These are phyloP conservation scores for Cantharis nigra DNA, from an alignment of 2,888 invertebrate species.

Conservation along the genomic window DNA sequence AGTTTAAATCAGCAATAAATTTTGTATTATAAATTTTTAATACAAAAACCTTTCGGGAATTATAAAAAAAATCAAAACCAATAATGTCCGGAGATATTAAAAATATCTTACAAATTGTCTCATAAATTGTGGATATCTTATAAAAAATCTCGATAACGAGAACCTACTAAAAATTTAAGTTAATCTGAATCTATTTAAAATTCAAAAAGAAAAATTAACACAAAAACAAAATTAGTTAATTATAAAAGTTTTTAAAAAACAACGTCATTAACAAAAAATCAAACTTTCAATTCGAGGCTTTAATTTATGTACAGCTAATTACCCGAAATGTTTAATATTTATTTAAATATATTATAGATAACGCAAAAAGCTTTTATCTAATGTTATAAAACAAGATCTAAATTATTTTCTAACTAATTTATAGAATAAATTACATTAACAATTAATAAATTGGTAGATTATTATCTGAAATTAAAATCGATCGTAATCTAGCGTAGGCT, in stretches of 20 bases:
- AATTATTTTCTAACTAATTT: conserved; percentile 8
- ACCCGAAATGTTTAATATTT: not conserved
- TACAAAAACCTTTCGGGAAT: not conserved
- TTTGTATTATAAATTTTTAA: not conserved
- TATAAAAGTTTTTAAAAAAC: not conserved
- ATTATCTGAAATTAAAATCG: conserved; percentile 22
- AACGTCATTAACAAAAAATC: not conserved
- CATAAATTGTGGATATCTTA: not conserved
- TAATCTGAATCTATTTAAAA: not conserved
- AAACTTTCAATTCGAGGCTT: not conserved
- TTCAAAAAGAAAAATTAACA: not conserved
- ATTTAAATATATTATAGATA: not conserved
- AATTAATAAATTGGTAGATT: conserved; percentile 20
- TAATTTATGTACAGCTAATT: conserved; percentile 1
- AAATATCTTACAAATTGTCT: not conserved
- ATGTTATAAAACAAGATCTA: conserved; percentile 1
- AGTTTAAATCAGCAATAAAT: not conserved
- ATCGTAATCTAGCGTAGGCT: conserved; percentile 17
- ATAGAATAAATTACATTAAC: conserved; percentile 18
- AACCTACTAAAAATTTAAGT: not conserved
- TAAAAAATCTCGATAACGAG: not conserved
- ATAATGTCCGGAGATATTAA: not conserved
- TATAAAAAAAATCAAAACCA: not conserved
- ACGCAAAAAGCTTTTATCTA: not conserved
- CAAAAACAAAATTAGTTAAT: not conserved